These are phyloP conservation scores for mouse (Mus musculus) DNA, from an alignment of 2,113 vertebrate species.

Conservation along the genomic window GRCm39 chr11:95436001-95436500, in stretches of 20 bases:
- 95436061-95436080: background rate
- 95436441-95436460: background rate
- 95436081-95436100: background rate
- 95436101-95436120: background rate
- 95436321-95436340: background rate
- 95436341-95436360: background rate
- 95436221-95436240: background rate
- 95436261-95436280: background rate
- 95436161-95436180: too few species aligned
- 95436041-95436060: background rate
- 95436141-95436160: too few species aligned
- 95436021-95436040: background rate
- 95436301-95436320: background rate
- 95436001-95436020: background rate
- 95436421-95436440: background rate
- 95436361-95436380: background rate
- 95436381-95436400: background rate
- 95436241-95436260: background rate
- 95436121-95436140: too few species aligned
- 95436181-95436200: rapidly evolving
- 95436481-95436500: background rate
- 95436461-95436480: background rate
- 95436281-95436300: background rate
- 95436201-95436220: background rate
- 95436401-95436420: background rate